Conservation (phyloP, 35 echinoderm and acorn worm species). For the Ptychodera flava region DNA sequence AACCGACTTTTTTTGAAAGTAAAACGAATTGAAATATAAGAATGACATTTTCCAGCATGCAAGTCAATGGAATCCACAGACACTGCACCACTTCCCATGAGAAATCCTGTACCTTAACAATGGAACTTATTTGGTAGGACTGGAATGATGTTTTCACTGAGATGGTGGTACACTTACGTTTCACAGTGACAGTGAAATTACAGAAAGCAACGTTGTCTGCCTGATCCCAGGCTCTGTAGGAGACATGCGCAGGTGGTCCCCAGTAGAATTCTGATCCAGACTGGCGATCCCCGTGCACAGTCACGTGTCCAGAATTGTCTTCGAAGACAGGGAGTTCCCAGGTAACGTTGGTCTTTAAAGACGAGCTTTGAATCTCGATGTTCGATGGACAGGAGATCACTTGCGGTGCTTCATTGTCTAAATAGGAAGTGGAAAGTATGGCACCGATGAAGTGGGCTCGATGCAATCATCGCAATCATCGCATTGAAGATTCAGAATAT, state of each 20-base stretch:
- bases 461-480: background rate
- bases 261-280: background rate
- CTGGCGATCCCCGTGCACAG: background rate
- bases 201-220: background rate
- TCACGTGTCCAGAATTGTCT: background rate
- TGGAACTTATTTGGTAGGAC: background rate
- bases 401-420: background rate
- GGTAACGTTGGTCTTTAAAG: background rate
- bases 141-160: background rate
- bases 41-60: background rate
- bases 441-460: background rate
- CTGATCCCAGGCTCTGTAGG: background rate
- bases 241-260: background rate
- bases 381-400: background rate
- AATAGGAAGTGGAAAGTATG: background rate
- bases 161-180: background rate
- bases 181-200: background rate
- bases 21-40: background rate
- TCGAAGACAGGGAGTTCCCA: background rate
- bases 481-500: background rate
- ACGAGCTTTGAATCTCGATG: background rate
- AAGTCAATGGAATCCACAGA: background rate
- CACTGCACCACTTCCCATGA: too few relatives aligned
- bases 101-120: too few relatives aligned
- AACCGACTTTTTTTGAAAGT: too few relatives aligned